Evolutionary conservation across 2,888 invertebrate genomes (phyloP), one percentile per base, ranked within the genome.

Genomic region (Apamea crenata): DNA sequence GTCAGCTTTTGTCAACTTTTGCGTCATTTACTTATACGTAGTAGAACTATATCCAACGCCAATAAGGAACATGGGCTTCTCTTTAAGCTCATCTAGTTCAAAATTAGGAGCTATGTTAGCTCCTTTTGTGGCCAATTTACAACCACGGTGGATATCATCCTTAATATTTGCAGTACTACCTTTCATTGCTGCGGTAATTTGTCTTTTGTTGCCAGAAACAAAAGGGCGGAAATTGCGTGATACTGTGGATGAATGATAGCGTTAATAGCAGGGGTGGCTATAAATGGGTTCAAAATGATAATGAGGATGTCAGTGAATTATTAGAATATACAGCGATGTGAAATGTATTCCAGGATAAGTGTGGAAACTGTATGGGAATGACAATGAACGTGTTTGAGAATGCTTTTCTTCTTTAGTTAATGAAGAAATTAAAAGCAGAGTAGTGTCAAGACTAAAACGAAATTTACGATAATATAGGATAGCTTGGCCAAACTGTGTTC

Each of bases 41-140:
- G 92, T 93, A 14, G 95, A 95, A 77, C 78, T 95, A n/a, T 95
- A 92, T 81, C 95, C 95, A 8, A 95, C 95, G 0, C 89, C 93
- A 21, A 85, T 95, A 56, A 92, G 95, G 44, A 94, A 92, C 61
- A 95, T 94, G 94, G 94, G 92, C 0, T 92, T 91, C 21, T 93
- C 94, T 65, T 50, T 93, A 6, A 90, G 90, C 36, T 91, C 93
- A 5, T 89, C 90, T 65, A 94, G 93, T 40, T 91, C 92, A 0
- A 94, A 93, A 79, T 47, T 94, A 1, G 95, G 94, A 12, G 94
- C 93, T 0, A 94, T 94, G 90, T 63, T 93, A 2, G 93, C 95
- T 1, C 95, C 95, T 2, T 95, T 94, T 81, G 84, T 94, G 40
- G 94, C 92, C 0, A 92, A 88, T 81, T 76, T 93, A 14, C 89